Percentiles rank a stretch among this genome's conserved stretches.
These are phyloP conservation scores for Chrysodeixis includens DNA, from an alignment of 2,888 invertebrate species.

Conservation along the genomic window DNA sequence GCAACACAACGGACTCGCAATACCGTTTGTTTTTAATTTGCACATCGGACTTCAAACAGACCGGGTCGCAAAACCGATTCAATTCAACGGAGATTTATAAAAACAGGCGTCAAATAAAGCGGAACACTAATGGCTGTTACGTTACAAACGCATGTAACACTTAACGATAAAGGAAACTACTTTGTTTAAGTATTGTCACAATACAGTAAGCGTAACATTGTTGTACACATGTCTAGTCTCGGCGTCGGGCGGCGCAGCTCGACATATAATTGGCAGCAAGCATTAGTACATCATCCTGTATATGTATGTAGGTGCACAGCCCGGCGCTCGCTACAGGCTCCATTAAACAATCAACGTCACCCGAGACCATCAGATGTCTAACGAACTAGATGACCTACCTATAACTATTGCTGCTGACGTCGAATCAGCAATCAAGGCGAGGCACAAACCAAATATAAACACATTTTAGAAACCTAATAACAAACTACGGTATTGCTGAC, in stretches of 20 bases:
- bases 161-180: background rate
- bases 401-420: background rate
- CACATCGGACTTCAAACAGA: background rate
- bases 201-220: background rate
- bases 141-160: background rate
- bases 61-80: background rate
- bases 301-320: background rate
- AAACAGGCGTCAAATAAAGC: background rate
- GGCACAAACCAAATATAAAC: background rate
- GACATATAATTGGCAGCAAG: background rate
- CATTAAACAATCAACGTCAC: background rate
- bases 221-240: background rate
- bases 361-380: background rate
- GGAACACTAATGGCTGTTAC: background rate
- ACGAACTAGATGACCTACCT: background rate
- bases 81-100: background rate
- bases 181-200: background rate
- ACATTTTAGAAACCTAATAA: background rate
- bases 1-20: background rate
- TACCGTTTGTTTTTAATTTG: background rate
- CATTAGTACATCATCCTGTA: background rate
- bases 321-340: background rate
- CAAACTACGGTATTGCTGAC: background rate
- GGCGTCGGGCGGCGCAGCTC: background rate
- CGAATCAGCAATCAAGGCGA: constrained; percentile 1